These are phyloP conservation scores for Tokudaia muenninki DNA, from an alignment of 2,797 vertebrate genomes.

Conservation along the genomic window DNA sequence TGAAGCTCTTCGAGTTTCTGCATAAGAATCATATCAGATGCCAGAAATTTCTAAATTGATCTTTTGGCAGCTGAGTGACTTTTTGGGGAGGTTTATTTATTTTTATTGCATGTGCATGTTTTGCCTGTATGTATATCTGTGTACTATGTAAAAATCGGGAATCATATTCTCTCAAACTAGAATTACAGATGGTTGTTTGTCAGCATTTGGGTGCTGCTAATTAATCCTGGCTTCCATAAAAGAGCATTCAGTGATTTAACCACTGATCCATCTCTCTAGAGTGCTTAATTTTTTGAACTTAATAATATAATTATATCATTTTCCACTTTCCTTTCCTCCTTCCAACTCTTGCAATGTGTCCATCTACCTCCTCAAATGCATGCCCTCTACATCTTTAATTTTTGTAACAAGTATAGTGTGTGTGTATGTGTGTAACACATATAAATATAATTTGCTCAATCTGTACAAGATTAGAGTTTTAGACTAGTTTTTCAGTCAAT, in stretches of 20 bases:
- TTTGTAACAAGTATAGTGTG: background rate
- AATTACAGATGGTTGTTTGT: background rate
- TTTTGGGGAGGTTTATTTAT: background rate
- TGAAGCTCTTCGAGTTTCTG: background rate
- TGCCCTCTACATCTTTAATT: background rate
- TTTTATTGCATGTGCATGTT: background rate
- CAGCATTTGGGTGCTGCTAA: background rate
- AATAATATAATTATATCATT: background rate
- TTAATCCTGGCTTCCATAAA: background rate
- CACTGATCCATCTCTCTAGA: background rate
- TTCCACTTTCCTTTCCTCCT: background rate
- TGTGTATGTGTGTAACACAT: no score
- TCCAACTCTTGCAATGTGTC: background rate
- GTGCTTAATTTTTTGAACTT: background rate
- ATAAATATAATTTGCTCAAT: background rate
- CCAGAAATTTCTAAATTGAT: background rate
- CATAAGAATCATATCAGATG: background rate
- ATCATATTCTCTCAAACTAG: background rate
- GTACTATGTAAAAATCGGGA: background rate
- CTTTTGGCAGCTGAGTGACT: background rate
- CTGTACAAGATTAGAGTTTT: background rate
- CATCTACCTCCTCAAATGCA: background rate
- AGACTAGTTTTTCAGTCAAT: background rate
- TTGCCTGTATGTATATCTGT: background rate
- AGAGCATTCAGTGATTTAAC: background rate